phyloP scores from a whole-genome alignment of 2,888 invertebrate species.

The Caradrina kadenii region DNA sequence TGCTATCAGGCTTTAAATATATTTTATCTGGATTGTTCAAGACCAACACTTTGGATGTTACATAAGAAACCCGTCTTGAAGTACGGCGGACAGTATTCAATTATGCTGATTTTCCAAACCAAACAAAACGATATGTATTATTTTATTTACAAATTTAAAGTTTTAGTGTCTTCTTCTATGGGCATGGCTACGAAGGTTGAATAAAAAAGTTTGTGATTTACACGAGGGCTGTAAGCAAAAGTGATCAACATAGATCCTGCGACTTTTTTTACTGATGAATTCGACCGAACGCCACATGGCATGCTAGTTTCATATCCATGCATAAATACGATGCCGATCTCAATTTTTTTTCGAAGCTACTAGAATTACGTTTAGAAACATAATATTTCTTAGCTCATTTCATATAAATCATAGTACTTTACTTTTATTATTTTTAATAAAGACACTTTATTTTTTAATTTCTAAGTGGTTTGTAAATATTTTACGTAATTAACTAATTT shows the following conservation, averaged over 20 bases:
- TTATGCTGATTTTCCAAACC: conserved; percentile 6
- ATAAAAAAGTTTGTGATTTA: conserved; percentile 31
- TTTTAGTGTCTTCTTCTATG: neutral
- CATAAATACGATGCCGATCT: conserved; percentile 85
- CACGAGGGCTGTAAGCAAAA: conserved; percentile 37
- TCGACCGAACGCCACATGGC: conserved; percentile 54
- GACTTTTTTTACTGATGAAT: conserved; percentile 38
- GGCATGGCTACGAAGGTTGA: conserved; percentile 13
- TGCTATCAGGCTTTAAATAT: conserved; percentile 1
- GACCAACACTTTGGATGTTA: neutral
- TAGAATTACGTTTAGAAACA: conserved; percentile 81
- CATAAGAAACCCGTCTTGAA: neutral
- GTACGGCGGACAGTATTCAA: conserved; percentile 12
- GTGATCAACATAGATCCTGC: conserved; percentile 32
- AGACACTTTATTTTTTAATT: conserved; percentile 86
- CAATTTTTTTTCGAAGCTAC: conserved; percentile 89
- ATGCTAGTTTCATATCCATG: conserved; percentile 69
- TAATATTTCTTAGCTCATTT: conserved; percentile 76
- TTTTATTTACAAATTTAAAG: conserved; percentile 12
- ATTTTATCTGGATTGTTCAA: neutral
- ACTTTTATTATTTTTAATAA: conserved; percentile 82
- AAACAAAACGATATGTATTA: conserved; percentile 14
- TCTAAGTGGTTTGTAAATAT: conserved; percentile 80
- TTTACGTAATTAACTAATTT: conserved; percentile 83
- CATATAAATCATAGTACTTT: conserved; percentile 78